Evolutionary conservation across 2,113 vertebrate species (phyloP).

Genomic region (Psittacus erithacus): DNA sequence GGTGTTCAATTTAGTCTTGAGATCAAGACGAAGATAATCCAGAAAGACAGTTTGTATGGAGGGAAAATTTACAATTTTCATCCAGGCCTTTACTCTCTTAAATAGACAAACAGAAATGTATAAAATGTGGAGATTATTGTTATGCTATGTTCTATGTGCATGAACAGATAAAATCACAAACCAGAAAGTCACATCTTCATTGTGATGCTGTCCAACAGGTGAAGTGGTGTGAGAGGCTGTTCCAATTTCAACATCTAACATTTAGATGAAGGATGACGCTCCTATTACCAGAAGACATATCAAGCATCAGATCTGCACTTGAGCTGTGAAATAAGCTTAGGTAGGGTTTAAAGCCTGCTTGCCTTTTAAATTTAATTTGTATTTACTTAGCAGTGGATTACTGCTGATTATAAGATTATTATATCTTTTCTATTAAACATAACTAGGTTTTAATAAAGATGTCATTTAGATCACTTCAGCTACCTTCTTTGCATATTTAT

Average conservation of each 20-base stretch:
- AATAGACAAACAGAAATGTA: not conserved
- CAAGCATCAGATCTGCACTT: not conserved
- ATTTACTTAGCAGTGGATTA: not conserved
- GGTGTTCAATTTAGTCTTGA: not conserved
- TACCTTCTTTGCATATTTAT: not conserved
- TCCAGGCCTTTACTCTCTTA: not conserved
- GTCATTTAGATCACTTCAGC: not conserved
- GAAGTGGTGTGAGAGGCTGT: not conserved
- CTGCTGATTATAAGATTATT: not conserved
- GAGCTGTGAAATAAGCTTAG: not conserved
- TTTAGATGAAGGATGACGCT: not conserved
- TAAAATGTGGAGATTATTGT: not conserved
- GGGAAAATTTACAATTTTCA: not conserved
- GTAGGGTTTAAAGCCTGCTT: not conserved
- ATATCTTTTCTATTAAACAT: not conserved
- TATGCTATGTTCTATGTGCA: not conserved
- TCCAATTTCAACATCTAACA: not conserved
- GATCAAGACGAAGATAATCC: not conserved
- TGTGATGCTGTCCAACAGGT: not conserved
- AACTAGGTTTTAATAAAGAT: not conserved
- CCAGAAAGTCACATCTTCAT: not conserved
- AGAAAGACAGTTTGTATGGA: not conserved
- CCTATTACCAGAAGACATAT: not conserved
- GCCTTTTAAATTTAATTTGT: not conserved
- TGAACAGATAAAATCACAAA: not conserved